These are phyloP conservation scores for Patella vulgata DNA, from an alignment of 1,140 invertebrate species.

Conservation along the genomic window DNA sequence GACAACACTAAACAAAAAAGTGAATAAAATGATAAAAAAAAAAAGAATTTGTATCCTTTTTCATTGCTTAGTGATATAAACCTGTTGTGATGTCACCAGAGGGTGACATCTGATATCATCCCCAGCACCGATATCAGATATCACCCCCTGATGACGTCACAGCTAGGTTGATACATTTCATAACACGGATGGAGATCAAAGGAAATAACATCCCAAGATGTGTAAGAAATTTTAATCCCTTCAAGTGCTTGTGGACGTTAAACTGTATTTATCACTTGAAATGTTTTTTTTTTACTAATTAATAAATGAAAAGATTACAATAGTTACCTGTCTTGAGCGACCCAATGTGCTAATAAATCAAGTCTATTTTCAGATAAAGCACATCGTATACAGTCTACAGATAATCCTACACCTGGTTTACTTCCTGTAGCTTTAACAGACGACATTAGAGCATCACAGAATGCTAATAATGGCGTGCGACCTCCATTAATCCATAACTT, in stretches of 20 bases:
- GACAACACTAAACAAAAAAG: no score
- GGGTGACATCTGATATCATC: no score
- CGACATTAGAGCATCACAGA: slow-evolving; percentile 65
- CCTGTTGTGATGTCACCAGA: no score
- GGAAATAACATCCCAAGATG: not conserved
- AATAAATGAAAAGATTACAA: not conserved
- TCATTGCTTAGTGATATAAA: no score
- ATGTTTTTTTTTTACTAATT: not conserved
- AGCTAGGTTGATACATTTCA: no score
- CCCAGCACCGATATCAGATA: no score
- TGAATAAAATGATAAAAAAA: no score
- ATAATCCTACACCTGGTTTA: slow-evolving; percentile 57
- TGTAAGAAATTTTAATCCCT: no score
- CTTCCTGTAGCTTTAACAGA: slow-evolving; percentile 55
- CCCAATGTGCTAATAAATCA: slow-evolving; percentile 63
- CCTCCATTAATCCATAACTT: slow-evolving; percentile 32
- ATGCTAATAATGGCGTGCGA: slow-evolving; percentile 58
- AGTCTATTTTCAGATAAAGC: slow-evolving; percentile 60
- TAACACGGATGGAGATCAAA: not conserved
- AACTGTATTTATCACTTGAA: not conserved
- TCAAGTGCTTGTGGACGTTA: no score
- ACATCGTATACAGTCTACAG: slow-evolving; percentile 61
- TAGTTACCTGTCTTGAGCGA: slow-evolving; percentile 63
- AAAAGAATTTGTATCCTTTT: no score
- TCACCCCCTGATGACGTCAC: no score